phyloP scores from a whole-genome alignment of 2,113 vertebrate genomes.

The Callopanchax toddi region DNA sequence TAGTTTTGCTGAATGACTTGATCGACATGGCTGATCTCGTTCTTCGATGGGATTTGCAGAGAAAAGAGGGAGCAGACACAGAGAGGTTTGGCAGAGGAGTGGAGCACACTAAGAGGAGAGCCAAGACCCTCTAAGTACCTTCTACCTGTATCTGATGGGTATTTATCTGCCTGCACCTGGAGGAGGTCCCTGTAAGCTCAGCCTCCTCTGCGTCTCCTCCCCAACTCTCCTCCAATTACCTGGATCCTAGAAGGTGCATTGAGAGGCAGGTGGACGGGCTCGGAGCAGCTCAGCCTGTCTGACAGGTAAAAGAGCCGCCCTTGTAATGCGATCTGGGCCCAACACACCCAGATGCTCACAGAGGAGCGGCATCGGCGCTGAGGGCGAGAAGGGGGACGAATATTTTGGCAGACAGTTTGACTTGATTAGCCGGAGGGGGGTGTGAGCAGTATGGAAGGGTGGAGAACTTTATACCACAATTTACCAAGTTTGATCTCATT shows the following conservation, averaged over 20 bases:
- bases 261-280: slow-evolving; percentile 25
- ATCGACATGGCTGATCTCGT: slow-evolving; percentile 43
- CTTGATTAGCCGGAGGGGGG: slow-evolving; percentile 10
- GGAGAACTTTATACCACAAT: neutral
- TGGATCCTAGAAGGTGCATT: slow-evolving; percentile 25
- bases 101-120: slow-evolving; percentile 77
- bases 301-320: slow-evolving; percentile 56
- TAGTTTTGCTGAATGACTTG: neutral
- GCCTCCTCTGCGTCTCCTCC: slow-evolving; percentile 34
- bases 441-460: neutral
- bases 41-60: slow-evolving; percentile 29
- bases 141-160: neutral
- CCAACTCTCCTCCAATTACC: slow-evolving; percentile 38
- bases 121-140: slow-evolving; percentile 76
- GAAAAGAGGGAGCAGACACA: slow-evolving; percentile 36
- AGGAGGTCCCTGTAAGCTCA: slow-evolving; percentile 45
- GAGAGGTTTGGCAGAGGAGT: slow-evolving; percentile 60
- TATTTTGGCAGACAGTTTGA: slow-evolving; percentile 16
- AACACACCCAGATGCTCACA: slow-evolving; percentile 64
- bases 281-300: slow-evolving; percentile 51
- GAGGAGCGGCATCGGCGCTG: slow-evolving; percentile 31
- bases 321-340: slow-evolving; percentile 49
- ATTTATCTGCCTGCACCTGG: slow-evolving; percentile 63
- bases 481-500: slow-evolving; percentile 1
- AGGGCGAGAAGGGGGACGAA: slow-evolving; percentile 9